Base-by-base conservation (phyloP, 2,797 vertebrate species). In the Gila robusta region DNA sequence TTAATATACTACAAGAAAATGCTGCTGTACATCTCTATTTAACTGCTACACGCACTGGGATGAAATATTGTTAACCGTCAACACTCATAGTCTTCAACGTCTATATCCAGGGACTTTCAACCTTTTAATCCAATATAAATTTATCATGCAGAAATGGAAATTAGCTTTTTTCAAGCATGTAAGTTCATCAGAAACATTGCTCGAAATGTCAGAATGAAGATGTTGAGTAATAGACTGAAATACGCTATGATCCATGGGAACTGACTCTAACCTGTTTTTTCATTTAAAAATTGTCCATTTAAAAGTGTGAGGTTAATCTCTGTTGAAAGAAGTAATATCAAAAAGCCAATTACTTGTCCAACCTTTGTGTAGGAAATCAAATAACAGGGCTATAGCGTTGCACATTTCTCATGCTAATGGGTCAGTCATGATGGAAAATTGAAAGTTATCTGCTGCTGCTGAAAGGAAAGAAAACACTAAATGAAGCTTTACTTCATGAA, bases 261-360 rank as follows among this genome's bases (percentile, higher is more conserved):
- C 44, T 49, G 41, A 66, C 44, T 49, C 39, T 21, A 81, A 88
- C 73, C 88, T 76, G 83, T 81, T 89, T 73, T 66, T 28, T 66
- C 64, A 88, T 69, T 84, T 54, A 26, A 81, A 79, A 72, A 41
- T 87, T 41, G 82, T 89, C 77, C 88, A 80, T 83, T 91, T 90
- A 91, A 91, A 86, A 17, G 79, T 62, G 72, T 87, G 88, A 80
- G 91, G 87, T 88, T 91, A 91, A 64, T 84, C 64, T 82, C 52
- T 87, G 81, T 92, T 92, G 89, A 83, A 88, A 86, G 88, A 72
- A n/a, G 23, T 83, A 88, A 91, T 91, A 91, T 83, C 54, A 89
- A 88, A 91, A 94, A 93, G 90, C 69, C 88, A 93, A 93, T 94
- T 94, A 93, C 90, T 90, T 82, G 83, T 49, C 23, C 78, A 83